A percentile compares a stretch with the other conserved stretches of the same genome.
phyloP scores from a whole-genome alignment of 2,888 invertebrate genomes.

The Harpalus rubripes region DNA sequence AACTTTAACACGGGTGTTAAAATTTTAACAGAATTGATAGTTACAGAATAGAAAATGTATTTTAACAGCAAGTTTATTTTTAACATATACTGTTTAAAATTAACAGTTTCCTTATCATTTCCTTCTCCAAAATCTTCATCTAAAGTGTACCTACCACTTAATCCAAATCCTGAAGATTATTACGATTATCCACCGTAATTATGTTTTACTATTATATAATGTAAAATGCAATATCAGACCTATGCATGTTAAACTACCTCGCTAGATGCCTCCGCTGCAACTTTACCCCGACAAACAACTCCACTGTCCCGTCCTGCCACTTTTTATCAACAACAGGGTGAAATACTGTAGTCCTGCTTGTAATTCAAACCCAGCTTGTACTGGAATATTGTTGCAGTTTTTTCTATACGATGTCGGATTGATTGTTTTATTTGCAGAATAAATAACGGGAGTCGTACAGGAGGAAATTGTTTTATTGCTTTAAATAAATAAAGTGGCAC shows the following conservation, averaged over 20 bases:
- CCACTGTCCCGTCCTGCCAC: not conserved
- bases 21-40: too few species aligned
- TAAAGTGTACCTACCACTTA: too few species aligned
- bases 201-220: not conserved
- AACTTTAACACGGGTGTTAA: too few species aligned
- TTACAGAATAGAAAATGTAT: too few species aligned
- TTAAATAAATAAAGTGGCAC: not conserved
- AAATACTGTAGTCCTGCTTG: constrained; percentile 9
- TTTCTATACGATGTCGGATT: constrained; percentile 9
- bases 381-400: constrained; percentile 7
- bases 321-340: constrained; percentile 1
- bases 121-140: too few species aligned
- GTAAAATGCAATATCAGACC: constrained; percentile 38
- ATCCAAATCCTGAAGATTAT: too few species aligned
- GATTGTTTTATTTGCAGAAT: constrained; percentile 15
- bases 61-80: too few species aligned
- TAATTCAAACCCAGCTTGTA: constrained; percentile 9
- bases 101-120: too few species aligned
- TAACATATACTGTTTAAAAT: too few species aligned
- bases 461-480: not conserved
- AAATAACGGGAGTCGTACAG: not conserved
- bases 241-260: not conserved
- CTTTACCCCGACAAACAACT: constrained; percentile 12
- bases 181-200: too few species aligned
- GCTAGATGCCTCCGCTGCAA: not conserved